A percentile compares a stretch with the other conserved stretches of the same genome.
Evolutionary conservation across 1,140 invertebrate genomes (phyloP).

Genomic region (Penaeus japonicus): DNA sequence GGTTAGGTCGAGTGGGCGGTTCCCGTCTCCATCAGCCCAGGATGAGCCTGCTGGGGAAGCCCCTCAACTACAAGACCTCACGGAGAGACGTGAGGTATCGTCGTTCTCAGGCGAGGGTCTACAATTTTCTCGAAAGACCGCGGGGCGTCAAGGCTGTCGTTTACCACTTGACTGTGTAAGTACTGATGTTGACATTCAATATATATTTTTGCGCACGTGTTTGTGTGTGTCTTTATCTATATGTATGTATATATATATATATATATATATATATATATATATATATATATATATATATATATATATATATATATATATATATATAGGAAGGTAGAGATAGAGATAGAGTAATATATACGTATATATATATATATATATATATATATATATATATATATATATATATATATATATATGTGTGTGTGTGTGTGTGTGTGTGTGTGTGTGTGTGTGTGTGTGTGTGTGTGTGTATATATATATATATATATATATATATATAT

Average conservation of each 20-base stretch:
- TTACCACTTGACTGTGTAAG: constrained; percentile 95
- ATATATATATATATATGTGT: too few relatives aligned
- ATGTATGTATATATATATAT: background rate
- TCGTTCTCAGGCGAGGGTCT: constrained; percentile 85
- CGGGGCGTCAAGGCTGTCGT: constrained; percentile 82
- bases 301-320: constrained; percentile 11
- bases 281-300: background rate
- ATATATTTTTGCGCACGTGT: background rate
- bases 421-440: too few relatives aligned
- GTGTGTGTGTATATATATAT: too few relatives aligned
- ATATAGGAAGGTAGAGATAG: too few relatives aligned
- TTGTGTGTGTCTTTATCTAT: too few relatives aligned
- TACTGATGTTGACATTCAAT: constrained; percentile 59
- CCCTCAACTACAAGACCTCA: constrained; percentile 84
- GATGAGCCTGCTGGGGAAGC: constrained; percentile 89
- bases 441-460: too few relatives aligned
- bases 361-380: too few relatives aligned
- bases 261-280: constrained; percentile 17
- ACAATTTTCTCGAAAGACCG: constrained; percentile 94
- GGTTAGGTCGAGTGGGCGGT: constrained; percentile 49
- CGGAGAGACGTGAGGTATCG: constrained; percentile 88
- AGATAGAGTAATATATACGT: too few relatives aligned
- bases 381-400: too few relatives aligned
- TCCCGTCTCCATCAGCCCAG: constrained; percentile 64
- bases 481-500: too few relatives aligned